phyloP scores from a whole-genome alignment of 2,797 vertebrate genomes.

The Buphagus erythrorhynchus region DNA sequence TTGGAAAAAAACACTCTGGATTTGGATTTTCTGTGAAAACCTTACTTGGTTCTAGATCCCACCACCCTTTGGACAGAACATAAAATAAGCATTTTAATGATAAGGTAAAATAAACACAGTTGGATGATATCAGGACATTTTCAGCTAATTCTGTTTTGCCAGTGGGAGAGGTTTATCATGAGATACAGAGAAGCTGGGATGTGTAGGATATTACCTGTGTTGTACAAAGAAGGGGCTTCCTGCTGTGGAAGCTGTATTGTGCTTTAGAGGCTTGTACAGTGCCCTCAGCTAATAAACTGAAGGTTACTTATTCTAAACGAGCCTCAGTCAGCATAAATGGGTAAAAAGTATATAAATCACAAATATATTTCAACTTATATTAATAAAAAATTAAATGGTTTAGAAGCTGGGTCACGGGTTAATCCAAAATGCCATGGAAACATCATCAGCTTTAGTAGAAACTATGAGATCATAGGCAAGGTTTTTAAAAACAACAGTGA shows the following conservation, averaged over 20 bases:
- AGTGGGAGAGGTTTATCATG: accelerated
- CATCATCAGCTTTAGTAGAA: background rate
- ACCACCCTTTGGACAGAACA: background rate
- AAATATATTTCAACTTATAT: background rate
- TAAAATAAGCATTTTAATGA: background rate
- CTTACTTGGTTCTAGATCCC: background rate
- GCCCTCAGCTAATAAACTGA: background rate
- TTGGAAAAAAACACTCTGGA: background rate
- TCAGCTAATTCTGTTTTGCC: background rate
- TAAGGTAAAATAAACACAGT: background rate
- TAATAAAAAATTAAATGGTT: background rate
- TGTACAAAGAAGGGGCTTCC: background rate
- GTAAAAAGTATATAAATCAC: background rate
- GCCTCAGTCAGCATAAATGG: background rate
- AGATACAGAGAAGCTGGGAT: background rate
- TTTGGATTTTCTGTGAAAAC: background rate
- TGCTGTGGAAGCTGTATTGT: background rate
- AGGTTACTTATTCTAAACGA: background rate
- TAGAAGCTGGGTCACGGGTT: background rate
- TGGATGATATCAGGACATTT: background rate
- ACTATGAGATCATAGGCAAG: background rate
- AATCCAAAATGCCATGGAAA: constrained; percentile 32
- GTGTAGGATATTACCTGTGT: background rate
- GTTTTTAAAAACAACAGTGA: background rate
- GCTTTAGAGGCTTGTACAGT: background rate